Base-by-base conservation (phyloP, 2,797 vertebrate genomes). In the Momotus momota region DNA sequence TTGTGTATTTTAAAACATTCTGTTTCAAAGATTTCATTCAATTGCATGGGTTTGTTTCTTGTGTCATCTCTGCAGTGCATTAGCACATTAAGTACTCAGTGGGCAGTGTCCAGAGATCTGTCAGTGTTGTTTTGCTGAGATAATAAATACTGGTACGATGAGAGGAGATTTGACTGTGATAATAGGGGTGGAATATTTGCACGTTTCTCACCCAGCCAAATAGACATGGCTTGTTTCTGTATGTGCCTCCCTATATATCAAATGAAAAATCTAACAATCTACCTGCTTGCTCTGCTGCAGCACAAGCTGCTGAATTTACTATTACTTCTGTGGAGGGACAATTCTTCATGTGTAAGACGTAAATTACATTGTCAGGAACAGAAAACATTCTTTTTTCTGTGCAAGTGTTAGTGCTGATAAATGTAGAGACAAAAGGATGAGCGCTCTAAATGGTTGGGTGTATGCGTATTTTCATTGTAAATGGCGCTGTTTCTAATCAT, bases 1-100 rank as follows among this genome's bases (percentile, higher is more conserved):
- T 49, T 48, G 27, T 57, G 40, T 11, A 7, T 43, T 52, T 23
- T 61, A 54, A 51, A 86, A 10, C 6, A 45, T 57, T 12, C 9
- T 46, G 8, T 93, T 93, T 89, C 27, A 74, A 72, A 51, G 10
- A 38, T 84, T 93, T 90, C 22, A 49, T 90, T 90, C n/a, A 54
- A 16, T 33, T 90, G 54, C 51, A 64, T 52, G 27, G 13, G 12
- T 81, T 88, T 83, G 21, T 66, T 95, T 73, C 45, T 72, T 82
- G 17, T 75, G 21, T 33, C 6, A 40, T 71, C 26, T 23, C 29
- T 60, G 51, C n/a, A 41, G 27, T 61, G 33, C 60, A 45, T 66
- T 84, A 74, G n/a, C 27, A 82, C 13, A 64, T 14, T 27, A 70
- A 86, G 12, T 49, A 41, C 26, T 81, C 73, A 61, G 62, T 62